Conservation (phyloP, 53 echinoderm and acorn worm genomes). For the Stichopus horrens region DNA sequence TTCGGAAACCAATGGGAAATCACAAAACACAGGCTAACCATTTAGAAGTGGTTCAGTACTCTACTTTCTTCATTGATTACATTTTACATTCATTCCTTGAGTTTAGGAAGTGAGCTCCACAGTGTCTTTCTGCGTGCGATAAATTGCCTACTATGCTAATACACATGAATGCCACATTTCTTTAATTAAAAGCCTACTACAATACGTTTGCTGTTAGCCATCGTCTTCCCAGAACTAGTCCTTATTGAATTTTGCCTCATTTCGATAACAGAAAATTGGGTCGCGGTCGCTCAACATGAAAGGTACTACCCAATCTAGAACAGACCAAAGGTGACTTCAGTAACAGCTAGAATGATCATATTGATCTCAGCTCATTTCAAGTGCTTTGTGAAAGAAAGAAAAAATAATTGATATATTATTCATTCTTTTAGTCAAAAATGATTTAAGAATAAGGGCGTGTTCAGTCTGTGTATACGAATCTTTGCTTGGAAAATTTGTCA, state of each 20-base stretch:
- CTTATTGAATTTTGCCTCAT: slow-evolving; percentile 44
- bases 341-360: background rate
- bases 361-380: background rate
- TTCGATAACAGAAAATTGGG: slow-evolving; percentile 8
- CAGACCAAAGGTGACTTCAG: background rate
- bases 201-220: slow-evolving; percentile 2
- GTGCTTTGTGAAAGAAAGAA: background rate
- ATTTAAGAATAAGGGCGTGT: too few species aligned
- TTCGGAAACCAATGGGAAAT: too few species aligned
- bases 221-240: slow-evolving; percentile 1
- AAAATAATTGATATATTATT: background rate
- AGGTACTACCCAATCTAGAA: background rate
- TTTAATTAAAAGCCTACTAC: slow-evolving; percentile 7
- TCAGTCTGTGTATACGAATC: too few species aligned
- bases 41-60: background rate
- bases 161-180: slow-evolving; percentile 6
- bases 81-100: background rate
- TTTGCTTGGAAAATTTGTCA: too few species aligned
- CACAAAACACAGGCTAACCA: too few species aligned
- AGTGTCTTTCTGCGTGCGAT: background rate
- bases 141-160: background rate
- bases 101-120: background rate
- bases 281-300: slow-evolving; percentile 36
- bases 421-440: background rate
- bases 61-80: slow-evolving; percentile 8